These are phyloP conservation scores for Octomys mimax DNA, from an alignment of 2,797 vertebrate genomes.

Conservation along the genomic window DNA sequence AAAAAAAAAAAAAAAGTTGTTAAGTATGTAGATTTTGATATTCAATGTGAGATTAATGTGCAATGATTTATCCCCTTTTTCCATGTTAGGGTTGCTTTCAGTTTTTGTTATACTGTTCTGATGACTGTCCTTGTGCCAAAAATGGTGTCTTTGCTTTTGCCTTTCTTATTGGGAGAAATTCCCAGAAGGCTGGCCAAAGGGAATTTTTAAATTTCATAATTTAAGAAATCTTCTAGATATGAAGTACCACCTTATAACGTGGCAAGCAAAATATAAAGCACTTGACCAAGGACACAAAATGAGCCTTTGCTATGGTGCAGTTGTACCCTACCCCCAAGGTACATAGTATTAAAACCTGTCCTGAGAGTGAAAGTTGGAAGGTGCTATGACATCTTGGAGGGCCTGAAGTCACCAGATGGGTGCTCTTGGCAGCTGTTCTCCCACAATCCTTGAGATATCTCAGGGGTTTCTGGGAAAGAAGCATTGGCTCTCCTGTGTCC, in stretches of 20 bases:
- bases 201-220: conserved; percentile 19
- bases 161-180: conserved; percentile 14
- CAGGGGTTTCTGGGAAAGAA: neutral
- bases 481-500: neutral
- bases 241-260: neutral
- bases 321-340: neutral
- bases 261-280: neutral
- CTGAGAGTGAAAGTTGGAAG: neutral
- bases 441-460: neutral
- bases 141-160: neutral
- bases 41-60: neutral
- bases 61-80: neutral
- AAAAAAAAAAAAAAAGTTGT: neutral
- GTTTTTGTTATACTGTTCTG: conserved; percentile 4
- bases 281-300: conserved; percentile 38
- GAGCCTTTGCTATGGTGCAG: neutral
- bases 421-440: neutral
- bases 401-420: neutral
- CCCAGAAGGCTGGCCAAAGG: conserved; percentile 22
- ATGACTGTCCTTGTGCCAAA: conserved; percentile 9
- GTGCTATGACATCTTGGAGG: neutral
- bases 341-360: neutral
- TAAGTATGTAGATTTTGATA: neutral
- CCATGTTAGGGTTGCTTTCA: neutral
- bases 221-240: conserved; percentile 52